These are phyloP conservation scores for Phthorimaea operculella DNA, from an alignment of 1,140 invertebrate species.

Conservation along the genomic window DNA sequence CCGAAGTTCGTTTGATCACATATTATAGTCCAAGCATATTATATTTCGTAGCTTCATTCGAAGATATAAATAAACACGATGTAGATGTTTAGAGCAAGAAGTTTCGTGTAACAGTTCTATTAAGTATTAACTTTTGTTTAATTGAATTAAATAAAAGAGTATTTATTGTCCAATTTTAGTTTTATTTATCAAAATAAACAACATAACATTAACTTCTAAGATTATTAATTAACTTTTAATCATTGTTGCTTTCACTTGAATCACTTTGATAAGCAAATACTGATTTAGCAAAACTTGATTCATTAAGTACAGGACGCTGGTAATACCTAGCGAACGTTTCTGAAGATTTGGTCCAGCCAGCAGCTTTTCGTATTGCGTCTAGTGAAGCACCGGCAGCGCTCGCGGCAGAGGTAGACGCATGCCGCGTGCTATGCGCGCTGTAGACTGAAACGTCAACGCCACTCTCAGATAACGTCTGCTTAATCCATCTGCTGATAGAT, in stretches of 20 bases:
- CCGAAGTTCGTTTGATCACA: constrained; percentile 2
- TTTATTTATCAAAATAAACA: not conserved
- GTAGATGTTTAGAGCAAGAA: constrained; percentile 2
- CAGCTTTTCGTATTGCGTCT: constrained; percentile 19
- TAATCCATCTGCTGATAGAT: no score
- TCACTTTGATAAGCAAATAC: not conserved
- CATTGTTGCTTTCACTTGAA: not conserved
- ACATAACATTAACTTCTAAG: not conserved
- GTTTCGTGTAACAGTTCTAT: not conserved
- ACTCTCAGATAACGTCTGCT: no score
- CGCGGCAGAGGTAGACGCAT: constrained; percentile 13
- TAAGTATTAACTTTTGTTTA: not conserved
- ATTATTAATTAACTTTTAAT: not conserved
- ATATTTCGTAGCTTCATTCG: constrained; percentile 4
- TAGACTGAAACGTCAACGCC: no score
- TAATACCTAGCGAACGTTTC: constrained; percentile 24
- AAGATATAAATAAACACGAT: not conserved
- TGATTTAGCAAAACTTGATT: constrained; percentile 6
- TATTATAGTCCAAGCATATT: no score
- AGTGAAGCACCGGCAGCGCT: constrained; percentile 11
- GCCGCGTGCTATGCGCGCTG: constrained; percentile 6
- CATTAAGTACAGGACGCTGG: constrained; percentile 10
- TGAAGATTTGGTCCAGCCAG: constrained; percentile 22
- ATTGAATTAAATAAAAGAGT: not conserved
- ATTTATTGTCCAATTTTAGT: not conserved